phyloP scores from a whole-genome alignment of 2,113 vertebrate species.

The Burhinus bistriatus region DNA sequence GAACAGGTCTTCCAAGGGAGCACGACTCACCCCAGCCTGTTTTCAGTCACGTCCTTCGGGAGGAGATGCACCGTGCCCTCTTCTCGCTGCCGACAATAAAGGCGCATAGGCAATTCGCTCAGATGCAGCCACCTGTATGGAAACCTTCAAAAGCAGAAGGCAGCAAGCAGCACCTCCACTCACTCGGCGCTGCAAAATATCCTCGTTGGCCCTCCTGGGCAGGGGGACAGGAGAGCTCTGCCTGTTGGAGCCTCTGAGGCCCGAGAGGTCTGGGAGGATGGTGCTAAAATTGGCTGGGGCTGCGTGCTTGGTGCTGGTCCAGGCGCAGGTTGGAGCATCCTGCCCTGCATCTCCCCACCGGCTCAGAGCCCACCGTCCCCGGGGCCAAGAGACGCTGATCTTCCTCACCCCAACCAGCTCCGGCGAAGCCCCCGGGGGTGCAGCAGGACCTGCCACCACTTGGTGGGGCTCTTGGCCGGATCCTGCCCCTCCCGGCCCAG shows the following conservation, averaged over 20 bases:
- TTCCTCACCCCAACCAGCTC: neutral
- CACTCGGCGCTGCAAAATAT: neutral
- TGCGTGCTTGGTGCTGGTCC: neutral
- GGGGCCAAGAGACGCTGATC: fast-evolving
- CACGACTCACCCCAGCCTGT: fast-evolving
- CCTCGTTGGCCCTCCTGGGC: neutral
- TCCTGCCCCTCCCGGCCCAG: neutral
- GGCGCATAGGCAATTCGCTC: neutral
- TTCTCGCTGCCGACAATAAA: neutral
- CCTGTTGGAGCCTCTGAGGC: neutral
- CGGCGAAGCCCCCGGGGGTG: neutral
- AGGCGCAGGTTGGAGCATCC: neutral
- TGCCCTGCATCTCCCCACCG: neutral
- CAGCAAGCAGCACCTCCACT: neutral
- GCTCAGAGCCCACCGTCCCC: neutral
- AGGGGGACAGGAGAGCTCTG: neutral
- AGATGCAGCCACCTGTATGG: neutral
- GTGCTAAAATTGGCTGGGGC: neutral
- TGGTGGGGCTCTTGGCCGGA: neutral
- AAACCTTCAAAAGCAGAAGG: neutral
- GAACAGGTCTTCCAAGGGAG: neutral
- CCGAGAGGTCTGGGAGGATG: fast-evolving
- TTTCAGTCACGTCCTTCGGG: neutral
- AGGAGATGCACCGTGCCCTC: neutral
- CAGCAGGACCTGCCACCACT: neutral